Evolutionary conservation across 2,888 invertebrate species (phyloP), one percentile per base, ranked within the genome.

Genomic region (Himalopsyche tibetana): DNA sequence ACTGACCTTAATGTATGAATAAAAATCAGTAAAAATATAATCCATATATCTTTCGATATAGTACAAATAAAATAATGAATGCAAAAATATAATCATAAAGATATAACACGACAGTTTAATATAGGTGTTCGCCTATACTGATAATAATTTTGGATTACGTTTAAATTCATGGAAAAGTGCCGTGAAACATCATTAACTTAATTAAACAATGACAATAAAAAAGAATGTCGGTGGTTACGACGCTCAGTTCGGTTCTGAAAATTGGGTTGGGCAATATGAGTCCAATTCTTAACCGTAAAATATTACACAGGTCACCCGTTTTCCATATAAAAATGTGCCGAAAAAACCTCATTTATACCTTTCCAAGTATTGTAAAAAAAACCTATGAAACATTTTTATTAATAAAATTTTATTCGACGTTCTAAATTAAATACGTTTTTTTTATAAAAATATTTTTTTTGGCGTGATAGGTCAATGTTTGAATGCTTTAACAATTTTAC

Each of bases 161-260:
- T 74, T 74, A 74, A 86, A 86, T 86, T 86, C 84, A 86, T 42
- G 84, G 55, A 80, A 86, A 86, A 56, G 36, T 45, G 80, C 55
- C 74, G 79, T 81, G 55, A 63, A 84, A 80, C 36, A 55, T 86
- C 86, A 87, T 87, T 86, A 84, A 84, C 82, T 87, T 87, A 87
- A 87, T 87, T 87, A 87, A 87, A 87, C 86, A 84, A 83, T 69
- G 86, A 82, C 86, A 84, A 86, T 87, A 87, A 87, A 87, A 86
- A 86, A 87, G 80, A 79, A 80, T 81, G 55, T 42, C 82, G 36
- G 82, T 55, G 74, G 42, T 82, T 84, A 86, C 82, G 82, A 82
- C 69, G 42, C 19, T 28, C 17, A 11, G 55, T 55, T 38, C 38
- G 55, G 69, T n/a, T 63, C 55, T 84, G 84, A 82, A 84, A 84